A percentile compares a stretch with the other conserved stretches of the same genome.
Evolutionary conservation across 2,797 vertebrate species (phyloP).

Genomic region (Rhodeus uyekii): DNA sequence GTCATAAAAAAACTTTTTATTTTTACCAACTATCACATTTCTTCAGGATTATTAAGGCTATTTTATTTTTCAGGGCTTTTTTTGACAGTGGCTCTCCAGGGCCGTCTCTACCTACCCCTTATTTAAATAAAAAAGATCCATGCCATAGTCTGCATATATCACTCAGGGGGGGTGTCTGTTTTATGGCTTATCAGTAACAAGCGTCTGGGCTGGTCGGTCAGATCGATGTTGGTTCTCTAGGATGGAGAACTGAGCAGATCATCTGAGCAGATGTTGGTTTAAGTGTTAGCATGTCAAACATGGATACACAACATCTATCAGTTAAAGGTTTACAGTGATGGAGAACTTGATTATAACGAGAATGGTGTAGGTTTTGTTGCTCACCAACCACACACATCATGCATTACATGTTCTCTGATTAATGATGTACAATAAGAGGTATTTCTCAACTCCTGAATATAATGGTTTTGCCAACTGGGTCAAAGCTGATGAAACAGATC

Average conservation of each 20-base stretch:
- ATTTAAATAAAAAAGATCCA: conserved; percentile 21
- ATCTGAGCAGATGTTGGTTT: conserved; percentile 4
- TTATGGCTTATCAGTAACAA: conserved; percentile 40
- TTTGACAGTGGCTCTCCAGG: too few relatives aligned
- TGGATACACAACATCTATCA: background rate
- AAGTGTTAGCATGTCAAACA: background rate
- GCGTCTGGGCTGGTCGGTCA: conserved; percentile 10
- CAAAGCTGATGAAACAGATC: conserved; percentile 25
- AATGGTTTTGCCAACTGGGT: conserved; percentile 22
- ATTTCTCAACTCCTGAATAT: conserved; percentile 10
- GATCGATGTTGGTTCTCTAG: conserved; percentile 2
- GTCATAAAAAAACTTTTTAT: conserved; percentile 26
- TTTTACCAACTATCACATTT: too few relatives aligned
- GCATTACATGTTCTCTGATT: background rate
- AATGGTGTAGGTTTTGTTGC: background rate
- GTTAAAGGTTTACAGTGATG: background rate
- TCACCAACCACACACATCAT: background rate
- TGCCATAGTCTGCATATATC: conserved; percentile 27
- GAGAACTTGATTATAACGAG: background rate
- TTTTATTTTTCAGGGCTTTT: too few relatives aligned
- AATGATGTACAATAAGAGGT: conserved; percentile 2
- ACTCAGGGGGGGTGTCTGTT: background rate
- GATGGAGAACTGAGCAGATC: background rate
- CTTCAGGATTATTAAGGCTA: too few relatives aligned
- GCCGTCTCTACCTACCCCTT: too few relatives aligned